These are phyloP conservation scores for Rhynchophorus ferrugineus DNA, from an alignment of 1,140 invertebrate genomes.

Conservation along the genomic window DNA sequence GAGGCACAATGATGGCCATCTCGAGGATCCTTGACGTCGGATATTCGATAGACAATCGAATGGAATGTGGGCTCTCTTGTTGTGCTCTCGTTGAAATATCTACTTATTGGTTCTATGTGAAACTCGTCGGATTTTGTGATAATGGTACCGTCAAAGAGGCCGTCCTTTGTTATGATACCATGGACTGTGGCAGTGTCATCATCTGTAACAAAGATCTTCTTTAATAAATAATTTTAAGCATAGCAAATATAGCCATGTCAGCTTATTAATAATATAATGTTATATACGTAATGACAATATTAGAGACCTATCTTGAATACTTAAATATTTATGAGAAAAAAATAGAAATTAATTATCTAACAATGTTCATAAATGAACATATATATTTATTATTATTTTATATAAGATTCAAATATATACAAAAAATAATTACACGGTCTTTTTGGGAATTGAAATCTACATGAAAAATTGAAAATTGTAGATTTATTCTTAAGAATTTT, in stretches of 20 bases:
- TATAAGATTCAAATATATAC: too few species aligned
- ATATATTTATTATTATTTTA: too few species aligned
- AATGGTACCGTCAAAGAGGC: slow-evolving; percentile 84
- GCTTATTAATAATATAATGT: not conserved
- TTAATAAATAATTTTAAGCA: slow-evolving; percentile 1
- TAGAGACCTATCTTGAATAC: too few species aligned
- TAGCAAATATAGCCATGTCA: not conserved
- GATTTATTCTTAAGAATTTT: too few species aligned
- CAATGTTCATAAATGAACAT: too few species aligned
- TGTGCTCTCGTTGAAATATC: slow-evolving; percentile 55
- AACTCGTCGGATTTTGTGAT: slow-evolving; percentile 67
- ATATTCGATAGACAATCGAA: slow-evolving; percentile 74
- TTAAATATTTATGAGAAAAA: too few species aligned
- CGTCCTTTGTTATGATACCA: slow-evolving; percentile 77
- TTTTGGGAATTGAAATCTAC: too few species aligned
- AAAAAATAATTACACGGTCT: too few species aligned
- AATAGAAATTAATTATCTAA: too few species aligned
- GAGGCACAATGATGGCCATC: slow-evolving; percentile 45
- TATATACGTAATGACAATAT: too few species aligned
- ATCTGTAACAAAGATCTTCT: slow-evolving; percentile 51
- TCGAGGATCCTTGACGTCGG: slow-evolving; percentile 65
- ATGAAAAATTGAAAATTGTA: too few species aligned
- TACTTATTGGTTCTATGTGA: slow-evolving; percentile 77
- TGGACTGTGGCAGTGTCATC: slow-evolving; percentile 76
- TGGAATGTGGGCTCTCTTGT: slow-evolving; percentile 53